phyloP scores from a whole-genome alignment of 1,140 invertebrate species.

The Triops cancriformis region DNA sequence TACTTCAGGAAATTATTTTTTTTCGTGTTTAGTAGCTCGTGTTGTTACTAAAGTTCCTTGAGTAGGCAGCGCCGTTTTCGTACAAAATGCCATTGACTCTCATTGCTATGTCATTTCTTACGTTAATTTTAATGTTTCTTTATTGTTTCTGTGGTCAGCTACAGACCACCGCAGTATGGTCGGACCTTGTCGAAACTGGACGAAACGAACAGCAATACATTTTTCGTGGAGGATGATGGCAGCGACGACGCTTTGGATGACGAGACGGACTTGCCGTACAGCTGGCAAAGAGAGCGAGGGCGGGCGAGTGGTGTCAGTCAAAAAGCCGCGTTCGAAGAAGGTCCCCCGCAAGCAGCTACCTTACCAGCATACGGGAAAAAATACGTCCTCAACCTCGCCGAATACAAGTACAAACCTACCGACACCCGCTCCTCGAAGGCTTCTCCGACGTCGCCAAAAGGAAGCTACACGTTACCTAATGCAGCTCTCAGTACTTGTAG shows the following conservation, averaged over 20 bases:
- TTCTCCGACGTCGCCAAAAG: not conserved
- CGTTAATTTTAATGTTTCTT: not conserved
- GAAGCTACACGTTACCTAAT: not conserved
- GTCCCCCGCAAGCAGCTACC: not conserved
- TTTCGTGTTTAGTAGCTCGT: too few species aligned
- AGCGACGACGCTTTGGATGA: slow-evolving; percentile 17
- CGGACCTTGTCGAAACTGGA: not conserved
- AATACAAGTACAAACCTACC: not conserved
- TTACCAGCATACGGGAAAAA: not conserved
- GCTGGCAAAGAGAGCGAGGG: slow-evolving; percentile 26
- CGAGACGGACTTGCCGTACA: slow-evolving; percentile 13
- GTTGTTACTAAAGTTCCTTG: too few species aligned
- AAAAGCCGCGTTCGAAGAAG: not conserved
- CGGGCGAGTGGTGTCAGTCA: slow-evolving; percentile 28
- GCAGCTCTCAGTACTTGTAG: slow-evolving; percentile 4
- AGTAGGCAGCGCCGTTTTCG: too few species aligned
- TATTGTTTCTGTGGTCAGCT: not conserved
- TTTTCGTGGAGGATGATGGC: not conserved
- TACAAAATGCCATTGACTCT: too few species aligned
- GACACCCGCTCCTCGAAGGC: not conserved
- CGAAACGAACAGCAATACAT: not conserved
- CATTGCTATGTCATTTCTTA: too few species aligned
- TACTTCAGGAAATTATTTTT: too few species aligned
- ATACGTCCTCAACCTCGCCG: not conserved
- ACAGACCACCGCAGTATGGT: not conserved